Percentiles rank a stretch among this genome's conserved stretches.
phyloP scores from a whole-genome alignment of 2,888 invertebrate species.

The Andrena dorsata region DNA sequence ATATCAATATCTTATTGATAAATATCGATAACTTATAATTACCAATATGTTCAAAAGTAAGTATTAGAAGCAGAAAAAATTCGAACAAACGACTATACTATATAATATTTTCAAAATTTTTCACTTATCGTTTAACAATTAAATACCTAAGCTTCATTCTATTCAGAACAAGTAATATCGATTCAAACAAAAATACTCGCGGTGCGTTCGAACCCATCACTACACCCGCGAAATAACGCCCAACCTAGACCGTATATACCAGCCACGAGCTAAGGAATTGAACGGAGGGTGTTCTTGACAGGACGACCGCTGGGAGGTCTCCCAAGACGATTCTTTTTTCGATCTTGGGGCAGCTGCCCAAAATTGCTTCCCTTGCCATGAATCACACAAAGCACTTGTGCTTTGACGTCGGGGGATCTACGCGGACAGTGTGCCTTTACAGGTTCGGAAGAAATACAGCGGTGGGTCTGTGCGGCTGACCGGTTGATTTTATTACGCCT shows the following conservation, averaged over 20 bases:
- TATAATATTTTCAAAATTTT: no score
- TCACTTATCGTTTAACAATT: neutral
- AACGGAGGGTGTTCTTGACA: neutral
- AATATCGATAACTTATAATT: neutral
- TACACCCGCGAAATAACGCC: neutral
- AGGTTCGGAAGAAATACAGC: neutral
- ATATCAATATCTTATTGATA: neutral
- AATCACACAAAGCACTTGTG: neutral
- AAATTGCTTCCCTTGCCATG: slow-evolving; percentile 8
- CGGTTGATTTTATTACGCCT: slow-evolving; percentile 5
- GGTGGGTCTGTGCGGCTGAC: neutral
- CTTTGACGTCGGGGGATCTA: neutral
- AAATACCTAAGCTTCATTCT: neutral
- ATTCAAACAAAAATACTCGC: neutral
- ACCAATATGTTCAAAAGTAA: no score
- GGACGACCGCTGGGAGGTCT: neutral
- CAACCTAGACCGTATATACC: neutral
- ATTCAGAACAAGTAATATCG: neutral
- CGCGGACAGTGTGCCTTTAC: neutral
- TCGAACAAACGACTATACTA: no score
- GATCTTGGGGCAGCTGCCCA: neutral
- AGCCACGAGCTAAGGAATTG: neutral
- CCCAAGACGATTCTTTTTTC: slow-evolving; percentile 5
- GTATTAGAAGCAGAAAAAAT: no score
- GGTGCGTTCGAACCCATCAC: neutral